These are phyloP conservation scores for Sisyra terminalis DNA, from an alignment of 2,888 invertebrate genomes.

Conservation along the genomic window DNA sequence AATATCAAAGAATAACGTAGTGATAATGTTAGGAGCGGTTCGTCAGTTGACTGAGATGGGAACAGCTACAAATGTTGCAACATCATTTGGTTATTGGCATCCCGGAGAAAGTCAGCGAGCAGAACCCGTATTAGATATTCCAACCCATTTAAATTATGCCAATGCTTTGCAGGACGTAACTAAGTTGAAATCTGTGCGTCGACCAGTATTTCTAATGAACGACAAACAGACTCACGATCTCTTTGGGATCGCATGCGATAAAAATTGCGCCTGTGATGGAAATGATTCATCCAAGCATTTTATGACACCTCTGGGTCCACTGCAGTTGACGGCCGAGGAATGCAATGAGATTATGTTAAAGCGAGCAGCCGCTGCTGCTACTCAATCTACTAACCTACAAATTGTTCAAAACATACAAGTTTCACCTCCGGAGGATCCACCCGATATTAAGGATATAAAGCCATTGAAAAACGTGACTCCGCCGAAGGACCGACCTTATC, in stretches of 20 bases:
- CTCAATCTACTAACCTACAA: conserved; percentile 30
- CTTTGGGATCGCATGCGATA: conserved; percentile 14
- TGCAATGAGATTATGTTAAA: conserved; percentile 66
- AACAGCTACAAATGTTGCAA: conserved; percentile 14
- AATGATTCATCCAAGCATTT: conserved; percentile 35
- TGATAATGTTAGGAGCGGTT: conserved; percentile 8
- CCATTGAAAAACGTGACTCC: conserved; percentile 17
- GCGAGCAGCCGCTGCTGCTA: conserved; percentile 42
- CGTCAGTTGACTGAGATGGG: conserved; percentile 12
- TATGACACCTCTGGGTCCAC: conserved; percentile 53
- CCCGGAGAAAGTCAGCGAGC: conserved; percentile 11
- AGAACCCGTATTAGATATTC: conserved; percentile 7
- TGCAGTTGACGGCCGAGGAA: conserved; percentile 59
- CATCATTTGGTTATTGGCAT: conserved; percentile 15
- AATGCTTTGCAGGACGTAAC: conserved; percentile 13
- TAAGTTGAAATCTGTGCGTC: conserved; percentile 12
- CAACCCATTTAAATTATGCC: conserved; percentile 12
- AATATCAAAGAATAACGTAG: not conserved
- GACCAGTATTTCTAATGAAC: conserved; percentile 15
- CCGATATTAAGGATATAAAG: conserved; percentile 18
- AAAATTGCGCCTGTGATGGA: conserved; percentile 8
- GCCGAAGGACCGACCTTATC: conserved; percentile 58
- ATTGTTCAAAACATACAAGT: conserved; percentile 31
- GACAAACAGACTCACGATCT: conserved; percentile 16
- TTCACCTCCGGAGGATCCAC: conserved; percentile 28